These are phyloP conservation scores for Discoglossus pictus DNA, from an alignment of 2,797 vertebrate genomes.

Conservation along the genomic window DNA sequence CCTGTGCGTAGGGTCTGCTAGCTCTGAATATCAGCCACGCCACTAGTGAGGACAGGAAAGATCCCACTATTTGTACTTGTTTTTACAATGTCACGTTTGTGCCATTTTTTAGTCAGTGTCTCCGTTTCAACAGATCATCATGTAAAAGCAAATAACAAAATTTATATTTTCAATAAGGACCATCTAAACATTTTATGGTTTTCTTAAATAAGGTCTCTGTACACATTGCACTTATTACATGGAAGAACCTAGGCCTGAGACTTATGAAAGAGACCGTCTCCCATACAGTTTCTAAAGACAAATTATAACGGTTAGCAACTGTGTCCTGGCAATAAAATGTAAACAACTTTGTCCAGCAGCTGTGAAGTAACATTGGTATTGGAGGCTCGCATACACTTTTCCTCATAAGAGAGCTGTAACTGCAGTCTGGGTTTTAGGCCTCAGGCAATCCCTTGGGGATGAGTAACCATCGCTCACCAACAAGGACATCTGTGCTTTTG, in stretches of 20 bases:
- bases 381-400: conserved; percentile 23
- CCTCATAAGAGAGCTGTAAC: conserved; percentile 68
- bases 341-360: conserved; percentile 54
- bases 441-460: conserved; percentile 73
- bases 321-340: conserved; percentile 55
- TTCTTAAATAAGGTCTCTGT: conserved; percentile 72
- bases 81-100: no score
- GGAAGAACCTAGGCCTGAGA: conserved; percentile 60
- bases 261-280: conserved; percentile 59
- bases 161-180: conserved; percentile 36
- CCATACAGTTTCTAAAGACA: conserved; percentile 56
- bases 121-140: no score
- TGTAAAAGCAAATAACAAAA: not conserved
- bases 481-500: conserved; percentile 62
- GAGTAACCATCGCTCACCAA: conserved; percentile 66
- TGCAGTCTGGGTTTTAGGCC: conserved; percentile 64
- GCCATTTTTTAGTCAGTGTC: no score
- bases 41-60: no score
- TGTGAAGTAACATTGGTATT: conserved; percentile 42
- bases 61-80: no score
- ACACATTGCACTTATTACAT: conserved; percentile 72
- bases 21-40: no score
- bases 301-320: conserved; percentile 59
- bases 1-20: no score
- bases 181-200: conserved; percentile 59